Conservation (phyloP, 2,797 vertebrate genomes). For the Cynopterus sphinx region DNA sequence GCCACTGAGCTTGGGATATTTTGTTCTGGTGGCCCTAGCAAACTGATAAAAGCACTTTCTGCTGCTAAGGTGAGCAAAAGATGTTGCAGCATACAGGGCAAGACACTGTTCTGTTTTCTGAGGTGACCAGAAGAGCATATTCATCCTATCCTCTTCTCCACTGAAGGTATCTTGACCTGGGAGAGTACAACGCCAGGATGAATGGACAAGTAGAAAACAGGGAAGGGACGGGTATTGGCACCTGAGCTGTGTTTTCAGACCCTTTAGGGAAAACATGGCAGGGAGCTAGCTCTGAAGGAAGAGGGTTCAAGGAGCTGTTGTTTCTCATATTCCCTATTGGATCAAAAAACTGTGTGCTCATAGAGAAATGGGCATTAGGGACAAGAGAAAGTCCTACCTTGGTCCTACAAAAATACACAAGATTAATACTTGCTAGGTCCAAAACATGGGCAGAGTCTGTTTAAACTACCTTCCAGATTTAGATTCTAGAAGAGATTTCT, state of each 20-base stretch:
- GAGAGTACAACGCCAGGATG: not conserved
- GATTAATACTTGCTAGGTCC: not conserved
- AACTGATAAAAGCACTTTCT: not conserved
- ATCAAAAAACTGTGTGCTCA: not conserved
- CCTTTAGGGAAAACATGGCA: not conserved
- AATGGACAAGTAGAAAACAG: not conserved
- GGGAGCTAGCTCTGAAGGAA: not conserved
- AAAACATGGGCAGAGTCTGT: not conserved
- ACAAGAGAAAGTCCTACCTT: not conserved
- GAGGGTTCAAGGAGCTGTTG: not conserved
- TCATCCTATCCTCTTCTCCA: not conserved
- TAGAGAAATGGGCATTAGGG: not conserved
- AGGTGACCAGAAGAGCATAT: not conserved
- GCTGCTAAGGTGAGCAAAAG: not conserved
- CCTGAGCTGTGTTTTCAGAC: not conserved
- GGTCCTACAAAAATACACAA: not conserved
- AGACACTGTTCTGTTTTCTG: not conserved
- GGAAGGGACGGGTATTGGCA: not conserved
- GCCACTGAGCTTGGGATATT: not conserved
- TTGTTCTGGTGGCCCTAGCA: not conserved
- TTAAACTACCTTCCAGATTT: not conserved
- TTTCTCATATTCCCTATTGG: not conserved
- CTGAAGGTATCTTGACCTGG: not conserved
- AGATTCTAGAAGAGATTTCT: not conserved
- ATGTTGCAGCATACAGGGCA: not conserved